Conservation (phyloP, 2,797 vertebrate genomes). For the Dromococcyx pavoninus region DNA sequence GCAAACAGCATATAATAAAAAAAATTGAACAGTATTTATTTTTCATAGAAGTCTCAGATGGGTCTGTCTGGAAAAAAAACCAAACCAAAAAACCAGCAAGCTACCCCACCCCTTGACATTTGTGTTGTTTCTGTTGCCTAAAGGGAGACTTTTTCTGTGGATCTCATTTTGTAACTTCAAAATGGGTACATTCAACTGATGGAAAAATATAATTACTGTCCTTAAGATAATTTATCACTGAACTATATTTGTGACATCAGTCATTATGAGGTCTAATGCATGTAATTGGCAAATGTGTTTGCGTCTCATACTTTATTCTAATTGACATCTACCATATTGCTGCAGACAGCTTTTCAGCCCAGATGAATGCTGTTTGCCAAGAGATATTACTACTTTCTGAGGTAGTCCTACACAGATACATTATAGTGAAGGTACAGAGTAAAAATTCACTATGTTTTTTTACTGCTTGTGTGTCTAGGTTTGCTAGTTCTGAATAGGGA, state of each 20-base stretch:
- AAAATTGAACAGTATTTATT: not conserved
- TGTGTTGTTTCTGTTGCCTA: not conserved
- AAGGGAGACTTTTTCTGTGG: not conserved
- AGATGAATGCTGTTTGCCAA: constrained; percentile 67
- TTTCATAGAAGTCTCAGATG: not conserved
- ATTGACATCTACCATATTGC: constrained; percentile 69
- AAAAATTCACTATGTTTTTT: not conserved
- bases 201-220: constrained; percentile 66
- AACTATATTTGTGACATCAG: constrained; percentile 66
- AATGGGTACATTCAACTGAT: constrained; percentile 46
- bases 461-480: constrained; percentile 13
- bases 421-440: not conserved
- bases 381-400: constrained; percentile 62
- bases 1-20: not conserved
- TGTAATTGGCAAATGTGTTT: constrained; percentile 73
- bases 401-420: constrained; percentile 23
- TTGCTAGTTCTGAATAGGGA: not conserved
- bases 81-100: not conserved
- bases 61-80: not conserved
- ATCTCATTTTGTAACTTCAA: constrained; percentile 32
- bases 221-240: constrained; percentile 70
- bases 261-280: constrained; percentile 72
- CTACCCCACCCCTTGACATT: not conserved
- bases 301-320: constrained; percentile 68
- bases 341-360: constrained; percentile 70